phyloP scores from a whole-genome alignment of 2,797 vertebrate genomes.

The Fratercula arctica region DNA sequence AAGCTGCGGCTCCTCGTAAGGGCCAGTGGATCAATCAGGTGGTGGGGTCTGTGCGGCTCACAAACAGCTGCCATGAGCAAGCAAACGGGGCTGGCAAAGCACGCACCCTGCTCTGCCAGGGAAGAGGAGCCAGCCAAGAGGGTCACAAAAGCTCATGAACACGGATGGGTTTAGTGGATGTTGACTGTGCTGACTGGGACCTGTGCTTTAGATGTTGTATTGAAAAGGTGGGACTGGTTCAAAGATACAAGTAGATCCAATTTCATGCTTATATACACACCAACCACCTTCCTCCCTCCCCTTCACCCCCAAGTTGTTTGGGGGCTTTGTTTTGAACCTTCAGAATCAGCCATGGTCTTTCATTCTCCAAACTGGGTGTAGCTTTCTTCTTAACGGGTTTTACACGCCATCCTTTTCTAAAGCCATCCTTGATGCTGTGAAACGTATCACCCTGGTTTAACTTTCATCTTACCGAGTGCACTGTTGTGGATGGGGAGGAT shows the following conservation, averaged over 20 bases:
- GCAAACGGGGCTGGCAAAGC: rapidly evolving
- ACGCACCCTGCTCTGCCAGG: neutral
- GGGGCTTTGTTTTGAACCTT: neutral
- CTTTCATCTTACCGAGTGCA: rapidly evolving
- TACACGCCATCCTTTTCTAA: neutral
- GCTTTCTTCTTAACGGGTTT: neutral
- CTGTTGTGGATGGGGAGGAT: neutral
- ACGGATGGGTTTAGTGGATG: rapidly evolving
- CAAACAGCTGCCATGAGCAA: neutral
- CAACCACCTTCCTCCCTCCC: neutral
- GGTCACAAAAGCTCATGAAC: rapidly evolving
- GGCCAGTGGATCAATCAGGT: neutral
- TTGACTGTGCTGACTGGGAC: neutral
- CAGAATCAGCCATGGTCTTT: neutral
- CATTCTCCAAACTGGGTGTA: neutral
- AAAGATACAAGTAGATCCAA: neutral
- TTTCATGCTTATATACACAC: neutral
- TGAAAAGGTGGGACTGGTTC: neutral
- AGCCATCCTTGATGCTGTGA: neutral
- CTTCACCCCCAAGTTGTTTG: neutral
- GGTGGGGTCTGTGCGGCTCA: neutral
- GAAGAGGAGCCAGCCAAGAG: neutral
- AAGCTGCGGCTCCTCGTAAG: neutral
- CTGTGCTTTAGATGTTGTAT: neutral
- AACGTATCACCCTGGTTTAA: neutral